Percentiles rank a stretch among this genome's conserved stretches.
Evolutionary conservation across 2,888 invertebrate species (phyloP).

Genomic region (Xanthia icteritia): DNA sequence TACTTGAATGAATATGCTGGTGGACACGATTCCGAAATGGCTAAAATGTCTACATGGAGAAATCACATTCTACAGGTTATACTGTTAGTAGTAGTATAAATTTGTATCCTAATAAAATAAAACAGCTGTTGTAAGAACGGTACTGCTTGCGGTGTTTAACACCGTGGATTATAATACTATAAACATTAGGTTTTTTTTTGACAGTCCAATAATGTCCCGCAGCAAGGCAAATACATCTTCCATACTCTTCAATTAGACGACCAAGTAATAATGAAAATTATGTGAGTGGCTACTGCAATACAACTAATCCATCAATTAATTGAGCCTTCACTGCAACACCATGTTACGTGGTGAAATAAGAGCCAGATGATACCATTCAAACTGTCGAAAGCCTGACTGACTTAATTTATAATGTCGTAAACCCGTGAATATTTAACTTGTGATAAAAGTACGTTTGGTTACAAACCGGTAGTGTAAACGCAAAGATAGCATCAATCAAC

Average conservation of each 20-base stretch:
- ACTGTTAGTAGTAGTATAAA: background rate
- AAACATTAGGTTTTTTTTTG: background rate
- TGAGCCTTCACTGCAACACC: background rate
- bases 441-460: constrained; percentile 2
- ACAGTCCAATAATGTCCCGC: background rate
- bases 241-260: background rate
- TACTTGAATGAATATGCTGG: constrained; percentile 8
- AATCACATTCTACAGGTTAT: background rate
- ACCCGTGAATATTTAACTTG: background rate
- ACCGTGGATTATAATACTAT: background rate
- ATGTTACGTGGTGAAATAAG: background rate
- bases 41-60: background rate
- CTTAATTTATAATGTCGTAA: constrained; percentile 6
- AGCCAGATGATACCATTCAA: background rate
- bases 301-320: background rate
- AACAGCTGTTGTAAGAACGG: background rate
- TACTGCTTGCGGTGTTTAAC: background rate
- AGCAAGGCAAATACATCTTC: background rate
- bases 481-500: constrained; percentile 42
- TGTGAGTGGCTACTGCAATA: background rate
- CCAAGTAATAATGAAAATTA: background rate
- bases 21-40: background rate
- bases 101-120: background rate
- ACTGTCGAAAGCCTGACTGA: background rate
- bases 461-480: constrained; percentile 35